A percentile compares a stretch with the other conserved stretches of the same genome.
Conservation (phyloP, 2,888 invertebrate species). For the Drosophila nigritarsus region DNA sequence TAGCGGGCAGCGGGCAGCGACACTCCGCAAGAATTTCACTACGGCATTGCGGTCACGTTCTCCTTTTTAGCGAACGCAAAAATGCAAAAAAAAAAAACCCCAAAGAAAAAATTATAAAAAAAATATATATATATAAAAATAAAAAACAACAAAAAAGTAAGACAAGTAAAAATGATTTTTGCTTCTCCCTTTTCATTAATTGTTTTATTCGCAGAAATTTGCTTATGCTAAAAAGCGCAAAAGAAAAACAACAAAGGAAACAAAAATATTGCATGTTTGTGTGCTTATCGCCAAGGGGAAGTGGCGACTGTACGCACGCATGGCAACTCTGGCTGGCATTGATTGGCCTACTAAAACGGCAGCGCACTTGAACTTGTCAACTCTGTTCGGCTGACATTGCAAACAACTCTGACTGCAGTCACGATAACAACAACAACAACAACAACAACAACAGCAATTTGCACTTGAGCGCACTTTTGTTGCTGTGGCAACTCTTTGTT, state of each 20-base stretch:
- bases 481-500: slow-evolving; percentile 47
- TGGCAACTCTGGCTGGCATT: slow-evolving; percentile 35
- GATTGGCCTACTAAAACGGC: slow-evolving; percentile 32
- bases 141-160: background rate
- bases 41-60: slow-evolving; percentile 78
- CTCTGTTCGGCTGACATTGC: slow-evolving; percentile 66
- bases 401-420: slow-evolving; percentile 57
- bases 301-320: slow-evolving; percentile 51
- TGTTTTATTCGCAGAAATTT: slow-evolving; percentile 71
- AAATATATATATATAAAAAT: slow-evolving; percentile 10
- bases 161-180: slow-evolving; percentile 35
- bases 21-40: slow-evolving; percentile 56
- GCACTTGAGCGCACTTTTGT: slow-evolving; percentile 27
- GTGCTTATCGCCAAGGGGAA: slow-evolving; percentile 55
- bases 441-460: slow-evolving; percentile 37
- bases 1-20: background rate
- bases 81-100: background rate
- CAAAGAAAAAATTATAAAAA: background rate
- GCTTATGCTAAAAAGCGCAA: slow-evolving; percentile 60
- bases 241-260: slow-evolving; percentile 27
- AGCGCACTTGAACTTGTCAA: slow-evolving; percentile 75
- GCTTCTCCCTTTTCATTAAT: slow-evolving; percentile 66
- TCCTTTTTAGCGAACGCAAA: slow-evolving; percentile 52
- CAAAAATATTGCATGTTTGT: slow-evolving; percentile 30
- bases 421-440: slow-evolving; percentile 40